Base-by-base conservation (phyloP, 2,797 vertebrate species). In the Myotis vivesi region DNA sequence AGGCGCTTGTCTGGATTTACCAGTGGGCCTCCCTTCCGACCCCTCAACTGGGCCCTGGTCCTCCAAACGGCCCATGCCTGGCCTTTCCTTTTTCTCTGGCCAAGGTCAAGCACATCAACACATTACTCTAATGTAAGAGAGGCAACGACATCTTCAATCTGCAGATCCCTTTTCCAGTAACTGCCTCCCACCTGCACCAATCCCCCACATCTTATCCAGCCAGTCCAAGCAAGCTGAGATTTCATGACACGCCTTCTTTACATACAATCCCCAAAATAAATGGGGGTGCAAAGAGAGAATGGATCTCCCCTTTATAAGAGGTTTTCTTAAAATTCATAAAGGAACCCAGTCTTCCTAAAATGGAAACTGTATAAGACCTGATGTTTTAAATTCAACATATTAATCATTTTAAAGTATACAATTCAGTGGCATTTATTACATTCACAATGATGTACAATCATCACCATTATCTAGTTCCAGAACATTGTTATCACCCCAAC, bases 261-360 rank as follows among this genome's bases (percentile, higher is more conserved):
- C 12, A 10, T 6, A 16, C 15, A 66, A 46, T 23, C 33, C 41
- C 72, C 25, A 11, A 91, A 62, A 77, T 41, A 88, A 95, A 49
- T 1, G 1, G 6, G 33, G 41, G 2, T 8, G 10, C 53, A 93
- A 79, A 91, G 72, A 55, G 55, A 30, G 33, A 84, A 44, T 8
- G 7, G 10, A 11, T 53, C 49, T 76, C 46, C 30, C 72, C 12
- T 79, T 80, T 38, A 46, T 38, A 59, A 15, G 53, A 83, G 8
- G 20, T 89, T 91, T 83, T 36, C 66, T 75, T 25, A 64, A 87
- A 86, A 83, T 81, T 30, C 25, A 22, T 49, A 57, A 84, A 89
- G 22, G 64, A 92, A 46, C 30, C 33, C 28, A 22, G 81, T 2
- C 62, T 57, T 92, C 68, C 51, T 91, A 89, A 89, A 95, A 87